phyloP scores from a whole-genome alignment of 2,888 invertebrate species.

The Tachina lurida region DNA sequence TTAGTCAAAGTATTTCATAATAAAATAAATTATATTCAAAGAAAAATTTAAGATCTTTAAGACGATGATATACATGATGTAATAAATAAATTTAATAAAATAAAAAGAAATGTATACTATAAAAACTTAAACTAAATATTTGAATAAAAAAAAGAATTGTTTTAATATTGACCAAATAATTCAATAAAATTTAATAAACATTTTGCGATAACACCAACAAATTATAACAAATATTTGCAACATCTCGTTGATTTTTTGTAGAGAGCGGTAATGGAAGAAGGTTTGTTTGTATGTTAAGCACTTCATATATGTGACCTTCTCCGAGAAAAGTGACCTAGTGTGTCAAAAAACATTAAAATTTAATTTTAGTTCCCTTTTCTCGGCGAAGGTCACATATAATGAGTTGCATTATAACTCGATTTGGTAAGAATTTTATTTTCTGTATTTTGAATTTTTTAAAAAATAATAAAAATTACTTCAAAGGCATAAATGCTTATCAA shows the following conservation, averaged over 20 bases:
- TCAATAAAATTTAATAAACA: slow-evolving; percentile 71
- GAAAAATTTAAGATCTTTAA: slow-evolving; percentile 65
- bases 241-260: slow-evolving; percentile 5
- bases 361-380: no score
- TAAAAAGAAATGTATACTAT: slow-evolving; percentile 63
- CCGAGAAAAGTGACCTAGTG: no score
- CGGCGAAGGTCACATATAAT: no score
- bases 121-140: slow-evolving; percentile 57
- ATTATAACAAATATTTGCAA: slow-evolving; percentile 55
- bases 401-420: no score
- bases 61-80: slow-evolving; percentile 68
- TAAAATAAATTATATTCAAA: slow-evolving; percentile 35
- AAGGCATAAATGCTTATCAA: no score
- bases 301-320: no score
- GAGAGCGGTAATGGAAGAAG: not conserved
- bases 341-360: no score
- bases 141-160: slow-evolving; percentile 50
- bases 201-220: slow-evolving; percentile 67
- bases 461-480: no score
- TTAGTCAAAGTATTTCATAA: slow-evolving; percentile 67
- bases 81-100: slow-evolving; percentile 66
- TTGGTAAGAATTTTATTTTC: no score
- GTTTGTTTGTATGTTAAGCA: not conserved
- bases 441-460: no score
- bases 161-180: slow-evolving; percentile 59